These are phyloP conservation scores for Xestia ashworthii DNA, from an alignment of 2,888 invertebrate genomes.

Conservation along the genomic window DNA sequence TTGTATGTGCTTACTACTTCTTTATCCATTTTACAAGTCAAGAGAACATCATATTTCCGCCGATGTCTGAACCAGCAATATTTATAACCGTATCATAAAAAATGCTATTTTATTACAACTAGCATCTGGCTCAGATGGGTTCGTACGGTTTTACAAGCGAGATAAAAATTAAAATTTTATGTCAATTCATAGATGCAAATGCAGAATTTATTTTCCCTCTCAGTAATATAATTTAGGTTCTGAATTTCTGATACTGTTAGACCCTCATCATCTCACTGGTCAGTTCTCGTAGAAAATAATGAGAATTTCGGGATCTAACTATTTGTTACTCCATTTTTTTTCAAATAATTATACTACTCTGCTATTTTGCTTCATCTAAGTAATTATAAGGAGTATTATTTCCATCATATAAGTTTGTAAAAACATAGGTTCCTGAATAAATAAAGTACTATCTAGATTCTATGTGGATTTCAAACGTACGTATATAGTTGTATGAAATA, in stretches of 20 bases:
- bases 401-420: too few species aligned
- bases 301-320: too few species aligned
- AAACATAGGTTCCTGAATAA: too few species aligned
- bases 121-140: constrained; percentile 19
- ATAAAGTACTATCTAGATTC: background rate
- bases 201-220: background rate
- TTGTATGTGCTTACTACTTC: background rate
- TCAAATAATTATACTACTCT: too few species aligned
- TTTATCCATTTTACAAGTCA: constrained; percentile 8
- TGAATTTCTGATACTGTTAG: too few species aligned
- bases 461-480: background rate
- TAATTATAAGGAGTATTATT: too few species aligned
- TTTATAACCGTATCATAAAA: constrained; percentile 42
- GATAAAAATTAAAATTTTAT: constrained; percentile 20
- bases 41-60: background rate
- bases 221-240: background rate
- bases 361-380: too few species aligned
- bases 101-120: constrained; percentile 32
- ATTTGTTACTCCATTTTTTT: too few species aligned
- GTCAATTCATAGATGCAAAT: constrained; percentile 10
- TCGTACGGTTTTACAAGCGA: constrained; percentile 22
- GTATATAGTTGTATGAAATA: background rate
- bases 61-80: constrained; percentile 20
- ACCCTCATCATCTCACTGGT: too few species aligned
- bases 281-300: background rate